Evolutionary conservation across 2,888 invertebrate genomes (phyloP).

Genomic region (Cataglyphis livida): DNA sequence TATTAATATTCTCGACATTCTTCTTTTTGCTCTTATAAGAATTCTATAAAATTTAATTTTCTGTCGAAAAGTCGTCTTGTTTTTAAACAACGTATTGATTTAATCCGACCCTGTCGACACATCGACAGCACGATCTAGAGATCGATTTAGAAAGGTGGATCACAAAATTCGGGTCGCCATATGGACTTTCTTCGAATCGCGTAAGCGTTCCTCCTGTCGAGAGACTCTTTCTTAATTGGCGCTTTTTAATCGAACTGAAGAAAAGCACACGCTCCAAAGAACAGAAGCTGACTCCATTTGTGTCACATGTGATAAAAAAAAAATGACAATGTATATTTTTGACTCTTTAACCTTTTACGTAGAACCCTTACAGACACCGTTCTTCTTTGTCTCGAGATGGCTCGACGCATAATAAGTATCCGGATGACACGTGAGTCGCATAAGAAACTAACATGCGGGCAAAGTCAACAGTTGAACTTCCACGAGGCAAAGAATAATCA

Average conservation of each 20-base stretch:
- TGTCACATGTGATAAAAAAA: conserved; percentile 5
- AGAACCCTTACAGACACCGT: conserved; percentile 32
- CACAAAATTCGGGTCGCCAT: conserved; percentile 73
- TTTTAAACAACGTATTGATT: background rate
- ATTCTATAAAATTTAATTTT: background rate
- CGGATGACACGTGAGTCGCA: conserved; percentile 52
- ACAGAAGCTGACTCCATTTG: conserved; percentile 43
- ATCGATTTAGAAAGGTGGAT: conserved; percentile 78
- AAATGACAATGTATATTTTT: conserved; percentile 16
- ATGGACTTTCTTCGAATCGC: conserved; percentile 65
- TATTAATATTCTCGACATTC: background rate
- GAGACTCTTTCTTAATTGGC: conserved; percentile 23
- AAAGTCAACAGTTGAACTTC: background rate
- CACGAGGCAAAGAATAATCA: background rate
- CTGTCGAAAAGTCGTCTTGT: background rate
- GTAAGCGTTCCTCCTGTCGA: conserved; percentile 4
- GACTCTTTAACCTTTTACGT: conserved; percentile 24
- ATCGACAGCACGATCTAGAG: conserved; percentile 56
- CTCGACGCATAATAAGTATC: conserved; percentile 51
- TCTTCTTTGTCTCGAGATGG: conserved; percentile 61
- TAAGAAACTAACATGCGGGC: conserved; percentile 20
- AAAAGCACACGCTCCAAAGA: conserved; percentile 31
- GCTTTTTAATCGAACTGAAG: background rate
- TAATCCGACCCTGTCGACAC: conserved; percentile 27
- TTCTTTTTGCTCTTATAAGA: background rate